Evolutionary conservation across 2,113 vertebrate species (phyloP), one percentile per base, ranked within the genome.

Genomic region (Peucedramus taeniatus): DNA sequence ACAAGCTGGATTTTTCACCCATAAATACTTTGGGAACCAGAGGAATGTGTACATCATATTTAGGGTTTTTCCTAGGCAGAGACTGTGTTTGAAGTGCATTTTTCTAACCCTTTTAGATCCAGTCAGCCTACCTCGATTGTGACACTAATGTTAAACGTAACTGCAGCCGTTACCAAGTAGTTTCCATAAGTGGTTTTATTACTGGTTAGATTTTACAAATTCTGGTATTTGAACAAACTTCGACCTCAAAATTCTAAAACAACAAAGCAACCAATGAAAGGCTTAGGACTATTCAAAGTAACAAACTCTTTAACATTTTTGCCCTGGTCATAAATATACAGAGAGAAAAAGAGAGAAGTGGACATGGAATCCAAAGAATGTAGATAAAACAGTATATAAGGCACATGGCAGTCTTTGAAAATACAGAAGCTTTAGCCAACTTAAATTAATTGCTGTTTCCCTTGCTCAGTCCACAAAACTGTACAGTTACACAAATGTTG

Each of bases 401-500:
- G 99, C 98, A 99, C 98, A 91, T 98, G 98, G 98, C 98, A 99
- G 98, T 98, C 98, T 97, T 98, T 98, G 98, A 98, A 98, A 99
- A 98, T 97, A 98, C 98, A 97, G 98, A 99, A 98, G 98, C 98
- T 98, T 98, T 98, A 98, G 98, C 98, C 98, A 98, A 98, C 98
- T 98, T 98, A 98, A 98, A 98, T 98, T 98, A 98, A 98, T 97
- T 97, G 97, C 98, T 98, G 98, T 98, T 98, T 98, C 97, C 97
- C 98, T 98, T 98, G 98, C 98, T 98, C 98, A 98, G 98, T 98
- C 98, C 99, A 98, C 98, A 98, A 98, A 98, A 98, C 98, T 98
- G 98, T 98, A 99, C 98, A 99, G 98, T 97, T 98, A 99, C 99
- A 99, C 99, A 99, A 99, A 99, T 99, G 99, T 98, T 99, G 98